These are phyloP conservation scores for Schizaphis graminum DNA, from an alignment of 2,888 invertebrate genomes.

Conservation along the genomic window DNA sequence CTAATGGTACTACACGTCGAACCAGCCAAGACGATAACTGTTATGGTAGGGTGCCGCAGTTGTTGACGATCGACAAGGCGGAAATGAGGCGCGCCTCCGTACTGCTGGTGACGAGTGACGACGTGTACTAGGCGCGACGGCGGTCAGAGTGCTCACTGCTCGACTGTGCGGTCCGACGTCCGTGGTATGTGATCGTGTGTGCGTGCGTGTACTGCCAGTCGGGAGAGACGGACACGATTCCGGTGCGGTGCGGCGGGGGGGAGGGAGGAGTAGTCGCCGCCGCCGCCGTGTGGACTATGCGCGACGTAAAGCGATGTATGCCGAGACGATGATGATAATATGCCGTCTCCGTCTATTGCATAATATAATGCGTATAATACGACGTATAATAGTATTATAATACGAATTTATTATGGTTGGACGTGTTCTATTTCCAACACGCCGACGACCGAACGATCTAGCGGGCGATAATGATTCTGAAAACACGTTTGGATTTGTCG, in stretches of 20 bases:
- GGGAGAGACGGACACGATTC: background rate
- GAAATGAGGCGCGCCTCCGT: background rate
- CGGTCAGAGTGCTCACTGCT: background rate
- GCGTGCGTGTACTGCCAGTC: background rate
- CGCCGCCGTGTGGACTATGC: background rate
- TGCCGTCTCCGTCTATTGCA: background rate
- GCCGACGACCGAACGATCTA: background rate
- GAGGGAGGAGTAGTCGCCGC: background rate
- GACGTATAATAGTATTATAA: background rate
- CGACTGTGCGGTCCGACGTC: background rate
- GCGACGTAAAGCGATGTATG: background rate
- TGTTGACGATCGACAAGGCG: background rate
- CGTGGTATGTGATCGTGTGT: background rate
- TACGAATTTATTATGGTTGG: background rate
- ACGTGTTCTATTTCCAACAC: background rate
- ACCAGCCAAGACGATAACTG: background rate
- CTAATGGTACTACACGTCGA: background rate
- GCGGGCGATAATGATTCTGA: background rate
- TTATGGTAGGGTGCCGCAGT: background rate
- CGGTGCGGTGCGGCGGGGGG: background rate
- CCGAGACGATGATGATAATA: background rate
- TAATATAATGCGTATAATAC: background rate
- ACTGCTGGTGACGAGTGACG: conserved; percentile 28
- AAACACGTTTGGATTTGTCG: background rate
- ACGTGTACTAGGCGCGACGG: background rate